These are phyloP conservation scores for Drosophila stalkeri DNA, from an alignment of 2,888 invertebrate species.

Conservation along the genomic window DNA sequence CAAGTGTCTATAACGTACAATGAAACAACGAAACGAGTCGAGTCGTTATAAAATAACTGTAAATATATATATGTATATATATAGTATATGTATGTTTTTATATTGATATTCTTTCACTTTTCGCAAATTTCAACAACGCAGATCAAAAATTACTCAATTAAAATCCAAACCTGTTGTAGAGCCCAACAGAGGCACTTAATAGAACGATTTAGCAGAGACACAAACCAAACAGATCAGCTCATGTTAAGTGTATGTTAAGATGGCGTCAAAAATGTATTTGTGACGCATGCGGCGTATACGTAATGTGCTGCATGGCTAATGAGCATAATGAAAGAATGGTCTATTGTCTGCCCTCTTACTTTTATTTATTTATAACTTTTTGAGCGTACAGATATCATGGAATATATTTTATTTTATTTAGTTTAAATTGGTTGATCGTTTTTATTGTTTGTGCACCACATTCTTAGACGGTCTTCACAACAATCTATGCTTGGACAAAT, in stretches of 20 bases:
- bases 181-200: conserved; percentile 3
- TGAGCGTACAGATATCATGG: not conserved
- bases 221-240: conserved; percentile 40
- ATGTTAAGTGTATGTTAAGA: conserved; percentile 33
- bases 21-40: conserved; percentile 41
- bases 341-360: not conserved
- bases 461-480: conserved; percentile 29
- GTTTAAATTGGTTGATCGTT: conserved; percentile 9
- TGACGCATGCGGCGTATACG: conserved; percentile 7
- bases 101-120: conserved; percentile 26
- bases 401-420: conserved; percentile 5
- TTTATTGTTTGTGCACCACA: conserved; percentile 25
- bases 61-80: conserved; percentile 13
- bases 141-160: conserved; percentile 18
- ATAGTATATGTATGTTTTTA: not conserved
- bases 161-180: conserved; percentile 31
- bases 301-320: not conserved
- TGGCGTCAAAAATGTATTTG: conserved; percentile 25
- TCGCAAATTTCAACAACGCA: conserved; percentile 9
- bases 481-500: conserved; percentile 33
- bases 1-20: conserved; percentile 4
- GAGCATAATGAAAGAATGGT: too few relatives aligned
- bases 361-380: not conserved
- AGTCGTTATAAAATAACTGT: conserved; percentile 35
- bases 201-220: conserved; percentile 34